Evolutionary conservation across 2,888 invertebrate species (phyloP).

Genomic region (Lycocerus yunnanus): DNA sequence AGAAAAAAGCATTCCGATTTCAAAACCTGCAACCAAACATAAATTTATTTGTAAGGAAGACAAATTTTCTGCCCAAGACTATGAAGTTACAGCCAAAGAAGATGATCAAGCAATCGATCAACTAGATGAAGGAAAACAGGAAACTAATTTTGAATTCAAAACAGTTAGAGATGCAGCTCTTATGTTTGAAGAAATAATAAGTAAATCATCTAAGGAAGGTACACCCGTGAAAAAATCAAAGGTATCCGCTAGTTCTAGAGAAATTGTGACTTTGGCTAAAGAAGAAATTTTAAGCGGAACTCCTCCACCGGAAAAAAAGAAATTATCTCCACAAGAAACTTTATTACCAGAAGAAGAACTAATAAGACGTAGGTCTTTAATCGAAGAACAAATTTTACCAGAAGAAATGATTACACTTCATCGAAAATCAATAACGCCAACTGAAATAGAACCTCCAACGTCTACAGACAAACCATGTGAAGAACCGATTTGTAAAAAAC

Average conservation of each 20-base stretch:
- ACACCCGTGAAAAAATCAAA: constrained; percentile 45
- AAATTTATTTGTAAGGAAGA: background rate
- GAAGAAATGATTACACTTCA: constrained; percentile 4
- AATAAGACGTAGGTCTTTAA: background rate
- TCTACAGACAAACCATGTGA: constrained; percentile 3
- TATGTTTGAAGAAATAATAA: constrained; percentile 52
- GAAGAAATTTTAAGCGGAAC: background rate
- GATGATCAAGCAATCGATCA: constrained; percentile 27
- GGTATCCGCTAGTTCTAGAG: background rate
- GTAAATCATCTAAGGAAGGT: constrained; percentile 49
- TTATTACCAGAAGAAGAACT: background rate
- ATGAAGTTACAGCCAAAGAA: background rate
- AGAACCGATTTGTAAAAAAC: constrained; percentile 47
- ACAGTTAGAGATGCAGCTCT: constrained; percentile 50
- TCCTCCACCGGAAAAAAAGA: background rate
- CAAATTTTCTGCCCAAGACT: background rate
- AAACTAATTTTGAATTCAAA: constrained; percentile 35
- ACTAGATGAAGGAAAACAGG: constrained; percentile 24
- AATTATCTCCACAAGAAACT: background rate
- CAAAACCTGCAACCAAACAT: background rate
- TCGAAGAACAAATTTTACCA: constrained; percentile 3
- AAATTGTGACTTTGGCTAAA: background rate
- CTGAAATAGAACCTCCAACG: background rate
- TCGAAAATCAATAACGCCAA: background rate
- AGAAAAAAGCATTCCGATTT: constrained; percentile 12